Base-by-base conservation (phyloP, 2,113 vertebrate genomes). In the Lepidothrix coronata region DNA sequence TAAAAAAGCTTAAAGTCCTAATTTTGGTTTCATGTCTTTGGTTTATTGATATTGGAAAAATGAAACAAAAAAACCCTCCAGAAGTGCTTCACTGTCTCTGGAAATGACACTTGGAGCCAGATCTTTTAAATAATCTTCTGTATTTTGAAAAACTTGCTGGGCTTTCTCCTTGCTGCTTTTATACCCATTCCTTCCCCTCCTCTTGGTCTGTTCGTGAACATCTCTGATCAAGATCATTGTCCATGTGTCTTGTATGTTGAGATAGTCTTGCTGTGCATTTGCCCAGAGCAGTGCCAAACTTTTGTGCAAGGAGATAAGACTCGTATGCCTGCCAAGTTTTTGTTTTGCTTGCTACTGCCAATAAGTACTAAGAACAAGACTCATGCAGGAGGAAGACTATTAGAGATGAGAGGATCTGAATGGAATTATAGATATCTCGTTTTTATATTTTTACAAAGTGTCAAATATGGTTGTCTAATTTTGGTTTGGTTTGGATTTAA, bases 311-410 rank as follows among this genome's bases (percentile, higher is more conserved):
- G 51, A 33, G 20, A 4, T 19, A 12, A 55, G 65, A 74, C 14
- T 67, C 0, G 0, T 23, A 22, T 55, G 55, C 14, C 59, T 70
- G 31, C 8, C 18, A 24, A 30, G 15, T 31, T 24, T 59, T 17
- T 22, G 6, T 82, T 55, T 71, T 39, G 9, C 46, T 41, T 67
- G 15, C 16, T 66, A 28, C 8, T 46, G 39, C 21, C 0, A 0
- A 2, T 41, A n/a, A 89, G 10, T 33, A 6, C 17, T 55, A 71
- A 16, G 48, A 75, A 10, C 5, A 68, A 46, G 30, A 49, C 10
- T 48, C 0, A 2, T 35, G 12, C 30, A 52, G 46, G 17, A 66
- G 18, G 11, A 61, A 55, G 14, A 23, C 12, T 12, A 1, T 27
- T 28, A 67, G 23, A 48, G 15, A 30, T 48, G 27, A 79, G 13